Conservation (phyloP, 2,888 invertebrate species). For the Nomada fucata region DNA sequence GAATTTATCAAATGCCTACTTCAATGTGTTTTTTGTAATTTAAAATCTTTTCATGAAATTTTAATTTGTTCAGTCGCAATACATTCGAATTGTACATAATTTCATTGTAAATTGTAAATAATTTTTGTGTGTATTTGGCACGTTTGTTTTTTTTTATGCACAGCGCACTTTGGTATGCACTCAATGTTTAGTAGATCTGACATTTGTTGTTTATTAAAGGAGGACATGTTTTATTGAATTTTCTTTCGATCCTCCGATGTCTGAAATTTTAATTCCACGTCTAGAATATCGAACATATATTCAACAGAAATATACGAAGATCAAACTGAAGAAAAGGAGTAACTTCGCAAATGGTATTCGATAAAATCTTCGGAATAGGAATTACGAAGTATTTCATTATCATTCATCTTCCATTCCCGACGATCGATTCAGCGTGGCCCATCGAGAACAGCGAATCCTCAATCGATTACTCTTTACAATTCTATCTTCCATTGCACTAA, state of each 20-base stretch:
- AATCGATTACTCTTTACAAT: slow-evolving; percentile 21
- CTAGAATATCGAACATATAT: background rate
- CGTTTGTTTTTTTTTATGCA: slow-evolving; percentile 63
- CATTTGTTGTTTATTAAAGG: too few species aligned
- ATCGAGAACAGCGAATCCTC: slow-evolving; percentile 9
- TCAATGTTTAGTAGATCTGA: background rate
- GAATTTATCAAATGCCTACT: slow-evolving; percentile 57
- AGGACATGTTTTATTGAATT: too few species aligned
- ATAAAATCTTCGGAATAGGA: slow-evolving; percentile 48
- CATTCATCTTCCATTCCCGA: slow-evolving; percentile 19
- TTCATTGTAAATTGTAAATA: slow-evolving; percentile 67
- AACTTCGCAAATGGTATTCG: slow-evolving; percentile 44
- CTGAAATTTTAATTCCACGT: background rate
- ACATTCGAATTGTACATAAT: slow-evolving; percentile 55
- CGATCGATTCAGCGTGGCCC: slow-evolving; percentile 19
- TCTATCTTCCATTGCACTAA: background rate
- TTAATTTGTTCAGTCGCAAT: slow-evolving; percentile 61
- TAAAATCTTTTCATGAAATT: slow-evolving; percentile 26
- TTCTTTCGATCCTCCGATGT: too few species aligned
- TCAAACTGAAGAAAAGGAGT: background rate
- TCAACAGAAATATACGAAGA: background rate
- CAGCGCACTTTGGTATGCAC: slow-evolving; percentile 61
- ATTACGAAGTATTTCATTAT: slow-evolving; percentile 20
- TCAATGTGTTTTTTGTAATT: background rate
- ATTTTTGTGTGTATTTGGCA: slow-evolving; percentile 57